phyloP scores from a whole-genome alignment of 2,888 invertebrate species.

The Hemistola chrysoprasaria region DNA sequence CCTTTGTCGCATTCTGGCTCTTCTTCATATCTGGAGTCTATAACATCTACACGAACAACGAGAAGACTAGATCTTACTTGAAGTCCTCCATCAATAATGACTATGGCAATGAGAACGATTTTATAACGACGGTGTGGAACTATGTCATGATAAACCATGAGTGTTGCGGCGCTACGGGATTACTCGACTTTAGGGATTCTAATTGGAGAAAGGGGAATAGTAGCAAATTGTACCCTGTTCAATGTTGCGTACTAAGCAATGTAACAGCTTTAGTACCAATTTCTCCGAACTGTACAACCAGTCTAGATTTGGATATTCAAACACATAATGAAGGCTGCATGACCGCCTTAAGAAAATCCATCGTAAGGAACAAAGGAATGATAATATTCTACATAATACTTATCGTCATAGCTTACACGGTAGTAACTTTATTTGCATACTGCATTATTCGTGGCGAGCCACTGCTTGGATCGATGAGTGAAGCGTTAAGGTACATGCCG shows the following conservation, averaged over 20 bases:
- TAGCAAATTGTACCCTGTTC: constrained; percentile 52
- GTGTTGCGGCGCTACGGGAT: constrained; percentile 62
- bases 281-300: constrained; percentile 49
- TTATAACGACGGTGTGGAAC: constrained; percentile 58
- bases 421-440: constrained; percentile 57
- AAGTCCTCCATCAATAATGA: constrained; percentile 42
- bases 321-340: constrained; percentile 56
- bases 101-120: constrained; percentile 63
- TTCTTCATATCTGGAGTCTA: constrained; percentile 63
- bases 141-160: constrained; percentile 62
- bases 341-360: constrained; percentile 44
- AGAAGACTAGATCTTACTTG: constrained; percentile 44
- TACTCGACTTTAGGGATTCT: constrained; percentile 54
- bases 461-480: constrained; percentile 44
- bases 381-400: constrained; percentile 54
- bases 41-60: constrained; percentile 59
- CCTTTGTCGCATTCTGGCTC: constrained; percentile 52
- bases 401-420: constrained; percentile 38
- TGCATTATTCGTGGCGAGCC: constrained; percentile 62
- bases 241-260: constrained; percentile 61
- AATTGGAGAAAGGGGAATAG: constrained; percentile 52
- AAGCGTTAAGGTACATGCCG: constrained; percentile 32
- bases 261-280: constrained; percentile 44
- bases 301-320: constrained; percentile 30
- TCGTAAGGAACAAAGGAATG: constrained; percentile 47